These are phyloP conservation scores for Epinephelus moara DNA, from an alignment of 2,113 vertebrate genomes.

Conservation along the genomic window DNA sequence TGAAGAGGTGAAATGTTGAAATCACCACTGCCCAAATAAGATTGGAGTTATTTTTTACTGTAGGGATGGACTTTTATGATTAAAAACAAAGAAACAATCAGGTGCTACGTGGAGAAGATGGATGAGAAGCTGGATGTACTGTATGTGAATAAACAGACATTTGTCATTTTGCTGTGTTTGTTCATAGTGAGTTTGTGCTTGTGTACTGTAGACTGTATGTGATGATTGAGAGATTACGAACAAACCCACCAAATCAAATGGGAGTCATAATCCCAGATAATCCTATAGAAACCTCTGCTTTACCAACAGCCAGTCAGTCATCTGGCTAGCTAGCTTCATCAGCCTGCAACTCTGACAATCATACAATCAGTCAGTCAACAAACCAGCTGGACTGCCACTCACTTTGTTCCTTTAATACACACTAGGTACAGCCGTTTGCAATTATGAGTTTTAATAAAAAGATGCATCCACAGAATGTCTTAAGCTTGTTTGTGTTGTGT, in stretches of 20 bases:
- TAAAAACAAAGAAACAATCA: background rate
- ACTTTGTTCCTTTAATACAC: background rate
- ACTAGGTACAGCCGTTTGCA: background rate
- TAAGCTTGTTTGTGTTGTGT: background rate
- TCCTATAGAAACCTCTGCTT: slow-evolving; percentile 66
- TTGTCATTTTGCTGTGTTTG: background rate
- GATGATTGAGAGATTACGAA: slow-evolving; percentile 63
- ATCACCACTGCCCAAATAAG: background rate
- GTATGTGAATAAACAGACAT: background rate
- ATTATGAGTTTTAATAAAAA: background rate
- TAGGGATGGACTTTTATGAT: background rate
- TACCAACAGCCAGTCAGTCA: slow-evolving; percentile 47
- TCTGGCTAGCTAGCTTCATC: slow-evolving; percentile 38
- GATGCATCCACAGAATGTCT: background rate
- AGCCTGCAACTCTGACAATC: slow-evolving; percentile 12
- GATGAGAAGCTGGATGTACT: background rate
- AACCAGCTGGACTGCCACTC: background rate
- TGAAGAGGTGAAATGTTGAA: background rate
- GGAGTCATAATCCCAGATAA: slow-evolving; percentile 70
- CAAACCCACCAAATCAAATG: slow-evolving; percentile 58
- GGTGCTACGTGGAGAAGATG: background rate
- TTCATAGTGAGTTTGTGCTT: slow-evolving; percentile 12
- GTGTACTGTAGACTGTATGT: slow-evolving; percentile 25
- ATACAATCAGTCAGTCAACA: background rate
- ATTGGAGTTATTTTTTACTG: background rate